These are phyloP conservation scores for Rotaria magnacalcarata DNA, from an alignment of 2,888 invertebrate species.

Conservation along the genomic window DNA sequence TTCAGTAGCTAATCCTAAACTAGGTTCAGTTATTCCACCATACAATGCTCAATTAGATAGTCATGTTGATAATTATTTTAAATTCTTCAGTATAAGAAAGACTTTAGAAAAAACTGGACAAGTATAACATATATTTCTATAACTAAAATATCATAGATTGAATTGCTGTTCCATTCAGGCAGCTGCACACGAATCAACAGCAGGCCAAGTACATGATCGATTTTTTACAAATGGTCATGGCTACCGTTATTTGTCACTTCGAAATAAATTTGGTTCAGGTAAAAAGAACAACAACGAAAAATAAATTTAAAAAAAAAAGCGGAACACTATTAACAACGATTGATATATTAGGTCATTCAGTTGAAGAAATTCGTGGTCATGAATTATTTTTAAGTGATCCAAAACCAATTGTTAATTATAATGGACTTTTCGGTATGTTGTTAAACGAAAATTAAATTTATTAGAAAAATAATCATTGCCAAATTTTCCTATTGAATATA, in stretches of 20 bases:
- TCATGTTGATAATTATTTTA: slow-evolving; percentile 53
- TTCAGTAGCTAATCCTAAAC: slow-evolving; percentile 57
- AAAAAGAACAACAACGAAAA: slow-evolving; percentile 16
- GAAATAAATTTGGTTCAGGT: slow-evolving; percentile 56
- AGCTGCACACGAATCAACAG: slow-evolving; percentile 50
- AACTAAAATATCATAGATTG: neutral
- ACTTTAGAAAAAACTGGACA: slow-evolving; percentile 53
- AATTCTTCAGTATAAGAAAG: slow-evolving; percentile 52
- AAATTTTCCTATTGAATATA: neutral
- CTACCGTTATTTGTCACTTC: slow-evolving; percentile 51
- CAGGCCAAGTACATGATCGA: slow-evolving; percentile 54
- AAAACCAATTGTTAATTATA: slow-evolving; percentile 50
- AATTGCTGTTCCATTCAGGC: neutral
- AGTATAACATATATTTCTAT: slow-evolving; percentile 49
- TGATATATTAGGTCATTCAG: slow-evolving; percentile 52
- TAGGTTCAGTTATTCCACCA: slow-evolving; percentile 58
- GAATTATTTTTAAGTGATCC: slow-evolving; percentile 57
- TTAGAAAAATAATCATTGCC: neutral
- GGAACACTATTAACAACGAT: too few relatives aligned
- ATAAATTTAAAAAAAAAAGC: neutral
- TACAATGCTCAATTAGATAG: slow-evolving; percentile 57
- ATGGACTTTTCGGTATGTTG: neutral
- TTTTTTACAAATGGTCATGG: slow-evolving; percentile 54
- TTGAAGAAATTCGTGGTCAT: slow-evolving; percentile 55
- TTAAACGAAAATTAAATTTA: neutral